Base-by-base conservation (phyloP, 1,140 invertebrate genomes). In the Trichonephila clavipes region DNA sequence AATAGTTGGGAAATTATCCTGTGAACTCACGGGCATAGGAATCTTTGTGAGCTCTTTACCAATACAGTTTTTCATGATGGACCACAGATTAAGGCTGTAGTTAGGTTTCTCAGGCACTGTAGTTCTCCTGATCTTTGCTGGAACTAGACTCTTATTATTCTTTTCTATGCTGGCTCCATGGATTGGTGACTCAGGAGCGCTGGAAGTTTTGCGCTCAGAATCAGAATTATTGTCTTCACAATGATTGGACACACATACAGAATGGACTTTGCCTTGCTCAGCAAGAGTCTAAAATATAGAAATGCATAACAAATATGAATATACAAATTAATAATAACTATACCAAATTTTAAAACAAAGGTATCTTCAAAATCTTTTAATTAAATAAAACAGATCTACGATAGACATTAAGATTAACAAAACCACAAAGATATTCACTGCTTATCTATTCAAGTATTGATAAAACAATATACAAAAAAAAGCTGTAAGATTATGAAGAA, bases 21-120 rank as follows among this genome's bases (percentile, higher is more conserved):
- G 51, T 10, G 51, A 44, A 96, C 96, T 96, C 95, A 97, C 97
- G 72, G 99, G 99, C 97, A 99, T 99, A 1, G 99, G 99, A 95
- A 99, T 99, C 97, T 99, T 99, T 16, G 98, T 98, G 28, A 99
- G 96, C 96, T 99, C 99, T 96, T 99, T 99, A 83, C 99, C 98
- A 95, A 99, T 99, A 95, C 99, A 99, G 96, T 99, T 99, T 96
- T 99, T 99, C 98, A 99, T 99, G 88, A 99, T 99, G 94, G 98
- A 99, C 99, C 99, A 99, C 64, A 99, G 96, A 96, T 98, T 99
- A 10, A 99, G 96, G 86, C 98, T 98, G 96, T 99, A 98, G 96
- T 99, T 98, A 88, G 99, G 99, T 96, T 98, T 99, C 81, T 98
- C 98, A n/a, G 98, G 98, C 88, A 99, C 98, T 83, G 97, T 96